Conservation (phyloP, 2,113 vertebrate genomes). For the Theristicus caerulescens region DNA sequence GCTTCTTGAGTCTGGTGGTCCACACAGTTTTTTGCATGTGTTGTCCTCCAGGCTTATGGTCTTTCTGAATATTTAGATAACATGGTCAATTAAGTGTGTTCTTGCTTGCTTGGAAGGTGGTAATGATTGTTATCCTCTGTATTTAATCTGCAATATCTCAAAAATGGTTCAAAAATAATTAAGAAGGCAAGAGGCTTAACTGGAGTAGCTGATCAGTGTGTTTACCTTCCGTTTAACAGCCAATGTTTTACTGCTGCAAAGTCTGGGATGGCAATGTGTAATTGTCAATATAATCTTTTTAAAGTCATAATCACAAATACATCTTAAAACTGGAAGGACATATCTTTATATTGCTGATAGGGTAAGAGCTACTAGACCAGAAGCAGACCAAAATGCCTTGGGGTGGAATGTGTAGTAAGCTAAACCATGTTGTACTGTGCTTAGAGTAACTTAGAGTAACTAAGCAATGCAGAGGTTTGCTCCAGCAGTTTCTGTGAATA, state of each 20-base stretch:
- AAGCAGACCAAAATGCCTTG: neutral
- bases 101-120: neutral
- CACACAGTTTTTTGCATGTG: neutral
- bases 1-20: neutral
- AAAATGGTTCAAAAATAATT: neutral
- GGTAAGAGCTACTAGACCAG: neutral
- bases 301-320: neutral
- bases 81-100: neutral
- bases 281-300: neutral
- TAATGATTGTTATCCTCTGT: neutral
- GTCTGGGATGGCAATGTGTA: neutral
- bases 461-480: neutral
- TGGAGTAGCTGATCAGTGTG: neutral
- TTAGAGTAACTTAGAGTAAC: neutral
- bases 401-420: neutral
- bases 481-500: neutral
- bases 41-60: neutral
- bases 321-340: neutral
- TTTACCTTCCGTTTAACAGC: neutral
- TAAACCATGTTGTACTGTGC: neutral
- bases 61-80: neutral
- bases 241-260: neutral
- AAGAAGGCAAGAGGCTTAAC: neutral
- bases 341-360: neutral
- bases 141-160: neutral